Conservation (phyloP, 2,797 vertebrate genomes). For the Falco peregrinus region DNA sequence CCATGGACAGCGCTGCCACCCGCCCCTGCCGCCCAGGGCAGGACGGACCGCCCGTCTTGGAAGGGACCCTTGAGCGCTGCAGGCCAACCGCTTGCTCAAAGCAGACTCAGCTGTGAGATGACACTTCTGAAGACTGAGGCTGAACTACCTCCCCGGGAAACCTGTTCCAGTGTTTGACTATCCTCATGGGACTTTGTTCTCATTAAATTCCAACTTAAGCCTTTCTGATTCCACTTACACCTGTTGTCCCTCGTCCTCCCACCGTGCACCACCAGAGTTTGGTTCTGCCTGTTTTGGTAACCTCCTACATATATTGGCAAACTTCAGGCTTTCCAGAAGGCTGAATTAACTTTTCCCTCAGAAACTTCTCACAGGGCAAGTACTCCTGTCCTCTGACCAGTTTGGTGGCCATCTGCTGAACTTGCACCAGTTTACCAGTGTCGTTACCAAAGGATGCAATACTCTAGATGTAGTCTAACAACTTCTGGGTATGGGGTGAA, state of each 20-base stretch:
- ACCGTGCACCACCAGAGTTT: neutral
- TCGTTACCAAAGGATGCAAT: neutral
- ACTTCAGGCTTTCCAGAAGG: neutral
- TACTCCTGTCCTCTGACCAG: neutral
- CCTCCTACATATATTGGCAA: neutral
- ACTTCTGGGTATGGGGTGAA: neutral
- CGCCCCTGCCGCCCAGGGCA: fast-evolving
- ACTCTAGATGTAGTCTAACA: neutral
- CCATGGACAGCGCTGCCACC: neutral
- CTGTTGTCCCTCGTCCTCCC: neutral
- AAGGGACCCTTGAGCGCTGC: neutral
- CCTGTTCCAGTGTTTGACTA: neutral
- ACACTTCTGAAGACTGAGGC: neutral
- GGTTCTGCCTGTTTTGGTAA: neutral
- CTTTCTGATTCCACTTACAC: neutral
- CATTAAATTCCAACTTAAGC: neutral
- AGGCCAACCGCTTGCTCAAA: neutral
- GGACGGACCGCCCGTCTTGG: neutral
- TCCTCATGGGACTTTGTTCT: neutral
- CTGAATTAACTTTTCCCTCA: neutral
- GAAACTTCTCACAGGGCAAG: neutral
- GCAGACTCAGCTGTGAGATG: neutral
- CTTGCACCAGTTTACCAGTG: neutral
- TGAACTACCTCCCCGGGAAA: neutral
- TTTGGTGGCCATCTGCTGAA: neutral